Evolutionary conservation across 2,888 invertebrate species (phyloP).

Genomic region (Rotaria magnacalcarata): DNA sequence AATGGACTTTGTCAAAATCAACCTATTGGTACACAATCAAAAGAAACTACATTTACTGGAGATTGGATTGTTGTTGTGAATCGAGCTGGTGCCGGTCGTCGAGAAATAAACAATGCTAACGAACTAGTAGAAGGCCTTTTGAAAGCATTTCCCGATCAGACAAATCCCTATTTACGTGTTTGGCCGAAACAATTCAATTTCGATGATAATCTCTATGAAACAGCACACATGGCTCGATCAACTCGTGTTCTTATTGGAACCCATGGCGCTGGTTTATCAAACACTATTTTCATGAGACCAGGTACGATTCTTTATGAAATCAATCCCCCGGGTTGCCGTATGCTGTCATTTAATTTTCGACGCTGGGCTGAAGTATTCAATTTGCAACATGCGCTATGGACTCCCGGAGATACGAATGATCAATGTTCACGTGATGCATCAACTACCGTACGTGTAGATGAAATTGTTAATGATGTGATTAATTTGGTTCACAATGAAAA

Average conservation of each 20-base stretch:
- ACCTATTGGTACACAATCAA: too few species aligned
- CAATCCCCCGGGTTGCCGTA: background rate
- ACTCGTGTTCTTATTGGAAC: background rate
- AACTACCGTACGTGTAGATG: background rate
- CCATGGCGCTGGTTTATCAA: background rate
- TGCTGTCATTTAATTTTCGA: background rate
- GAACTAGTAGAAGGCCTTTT: background rate
- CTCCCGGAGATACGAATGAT: background rate
- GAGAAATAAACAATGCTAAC: background rate
- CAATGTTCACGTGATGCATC: background rate
- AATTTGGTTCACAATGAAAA: background rate
- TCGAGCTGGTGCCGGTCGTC: background rate
- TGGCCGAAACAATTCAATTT: background rate
- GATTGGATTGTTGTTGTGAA: background rate
- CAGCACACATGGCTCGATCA: background rate
- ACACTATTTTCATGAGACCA: background rate
- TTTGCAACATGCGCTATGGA: background rate
- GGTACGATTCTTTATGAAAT: background rate
- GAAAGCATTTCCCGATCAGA: background rate
- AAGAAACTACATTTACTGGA: background rate
- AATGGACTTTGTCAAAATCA: too few species aligned
- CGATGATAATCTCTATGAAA: background rate
- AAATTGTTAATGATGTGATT: background rate
- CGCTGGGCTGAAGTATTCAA: background rate
- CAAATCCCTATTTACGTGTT: background rate